Evolutionary conservation across 2,113 vertebrate genomes (phyloP).

Genomic region (Buteo buteo): DNA sequence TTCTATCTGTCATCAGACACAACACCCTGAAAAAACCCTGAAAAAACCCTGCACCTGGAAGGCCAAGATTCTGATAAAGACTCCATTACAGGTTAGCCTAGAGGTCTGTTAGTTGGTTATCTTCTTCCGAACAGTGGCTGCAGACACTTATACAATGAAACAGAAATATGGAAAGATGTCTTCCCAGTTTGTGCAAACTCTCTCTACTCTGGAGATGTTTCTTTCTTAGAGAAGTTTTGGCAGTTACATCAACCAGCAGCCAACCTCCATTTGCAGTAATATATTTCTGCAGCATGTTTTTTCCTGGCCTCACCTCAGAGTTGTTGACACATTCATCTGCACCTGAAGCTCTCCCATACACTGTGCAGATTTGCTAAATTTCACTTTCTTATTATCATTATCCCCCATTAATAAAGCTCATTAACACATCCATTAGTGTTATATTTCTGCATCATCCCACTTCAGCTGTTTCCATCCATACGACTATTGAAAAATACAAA

Average conservation of each 20-base stretch:
- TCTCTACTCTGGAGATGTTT: not conserved
- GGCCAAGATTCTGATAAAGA: not conserved
- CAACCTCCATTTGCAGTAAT: not conserved
- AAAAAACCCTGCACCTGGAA: not conserved
- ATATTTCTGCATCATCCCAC: not conserved
- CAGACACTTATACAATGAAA: not conserved
- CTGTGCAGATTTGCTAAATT: not conserved
- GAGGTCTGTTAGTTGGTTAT: not conserved
- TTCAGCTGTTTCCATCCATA: not conserved
- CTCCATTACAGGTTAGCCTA: not conserved
- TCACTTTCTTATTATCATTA: not conserved
- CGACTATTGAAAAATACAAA: not conserved
- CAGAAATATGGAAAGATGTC: not conserved
- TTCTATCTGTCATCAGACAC: not conserved
- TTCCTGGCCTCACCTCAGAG: not conserved
- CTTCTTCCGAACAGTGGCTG: not conserved
- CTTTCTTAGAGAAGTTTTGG: not conserved
- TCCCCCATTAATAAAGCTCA: not conserved
- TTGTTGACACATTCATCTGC: not conserved
- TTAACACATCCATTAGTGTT: not conserved
- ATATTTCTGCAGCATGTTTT: not conserved
- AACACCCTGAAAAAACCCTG: not conserved
- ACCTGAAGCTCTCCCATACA: not conserved
- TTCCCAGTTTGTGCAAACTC: not conserved
- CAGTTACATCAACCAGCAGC: not conserved